phyloP scores from a whole-genome alignment of 1,140 invertebrate species.

The Bathynomus jamesi region DNA sequence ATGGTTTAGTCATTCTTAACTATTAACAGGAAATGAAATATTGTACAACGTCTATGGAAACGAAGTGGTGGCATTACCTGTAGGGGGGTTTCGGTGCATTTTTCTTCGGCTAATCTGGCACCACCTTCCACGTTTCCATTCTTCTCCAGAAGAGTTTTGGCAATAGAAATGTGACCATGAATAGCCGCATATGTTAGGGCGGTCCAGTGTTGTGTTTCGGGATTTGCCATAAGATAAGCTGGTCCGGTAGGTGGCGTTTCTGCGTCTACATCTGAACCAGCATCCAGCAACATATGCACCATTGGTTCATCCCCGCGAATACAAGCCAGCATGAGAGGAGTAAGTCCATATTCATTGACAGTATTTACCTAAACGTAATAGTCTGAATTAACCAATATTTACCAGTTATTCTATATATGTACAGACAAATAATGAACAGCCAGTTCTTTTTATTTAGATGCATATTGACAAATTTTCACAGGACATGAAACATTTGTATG shows the following conservation, averaged over 20 bases:
- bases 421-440: too few relatives aligned
- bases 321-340: conserved; percentile 70
- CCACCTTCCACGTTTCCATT: conserved; percentile 80
- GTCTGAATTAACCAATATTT: too few relatives aligned
- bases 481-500: too few relatives aligned
- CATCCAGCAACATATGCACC: conserved; percentile 59
- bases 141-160: conserved; percentile 56
- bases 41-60: too few relatives aligned
- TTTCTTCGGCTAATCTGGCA: conserved; percentile 67
- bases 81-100: conserved; percentile 73
- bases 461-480: too few relatives aligned
- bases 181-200: conserved; percentile 62
- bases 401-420: too few relatives aligned
- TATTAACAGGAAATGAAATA: too few relatives aligned
- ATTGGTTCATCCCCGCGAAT: conserved; percentile 69
- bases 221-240: conserved; percentile 48
- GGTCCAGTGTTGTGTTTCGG: conserved; percentile 69
- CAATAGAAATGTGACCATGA: conserved; percentile 50
- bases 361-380: conserved; percentile 59
- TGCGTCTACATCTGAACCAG: conserved; percentile 65
- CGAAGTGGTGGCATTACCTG: too few relatives aligned
- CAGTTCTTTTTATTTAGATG: too few relatives aligned
- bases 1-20: background rate
- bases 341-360: conserved; percentile 67
- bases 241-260: conserved; percentile 53